These are phyloP conservation scores for Candidula unifasciata DNA, from an alignment of 2,888 invertebrate species.

Conservation along the genomic window DNA sequence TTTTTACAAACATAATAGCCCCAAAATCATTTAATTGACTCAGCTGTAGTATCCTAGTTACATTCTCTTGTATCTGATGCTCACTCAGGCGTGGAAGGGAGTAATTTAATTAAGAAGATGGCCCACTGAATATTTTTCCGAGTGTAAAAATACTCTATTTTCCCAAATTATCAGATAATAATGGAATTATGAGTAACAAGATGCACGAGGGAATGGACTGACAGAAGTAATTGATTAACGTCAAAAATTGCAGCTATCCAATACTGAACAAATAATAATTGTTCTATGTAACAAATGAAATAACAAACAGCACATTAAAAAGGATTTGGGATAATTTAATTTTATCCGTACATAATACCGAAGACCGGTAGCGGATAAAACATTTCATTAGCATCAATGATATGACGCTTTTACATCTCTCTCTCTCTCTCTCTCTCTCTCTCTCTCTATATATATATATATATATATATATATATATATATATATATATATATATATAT, in stretches of 20 bases:
- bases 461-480: too few relatives aligned
- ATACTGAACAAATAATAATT: not conserved
- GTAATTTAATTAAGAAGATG: slow-evolving; percentile 20
- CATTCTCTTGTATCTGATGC: not conserved
- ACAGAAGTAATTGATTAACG: not conserved
- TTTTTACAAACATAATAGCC: slow-evolving; percentile 1
- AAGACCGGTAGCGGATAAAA: too few relatives aligned
- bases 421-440: too few relatives aligned
- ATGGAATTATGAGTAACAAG: not conserved
- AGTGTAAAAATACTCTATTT: not conserved
- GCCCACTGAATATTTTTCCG: not conserved
- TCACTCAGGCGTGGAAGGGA: not conserved
- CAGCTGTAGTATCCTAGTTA: slow-evolving; percentile 1
- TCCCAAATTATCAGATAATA: not conserved
- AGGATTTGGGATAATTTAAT: not conserved
- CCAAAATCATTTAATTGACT: slow-evolving; percentile 24
- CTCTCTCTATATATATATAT: too few relatives aligned
- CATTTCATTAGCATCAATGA: too few relatives aligned
- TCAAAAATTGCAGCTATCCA: not conserved
- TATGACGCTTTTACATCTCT: too few relatives aligned
- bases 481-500: too few relatives aligned
- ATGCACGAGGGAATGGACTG: not conserved
- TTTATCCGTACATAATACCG: not conserved
- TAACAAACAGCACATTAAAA: slow-evolving; percentile 1
- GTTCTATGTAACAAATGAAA: not conserved